A percentile compares a stretch with the other conserved stretches of the same genome.
phyloP scores from a whole-genome alignment of 2,888 invertebrate genomes.

The Notodonta ziczac region DNA sequence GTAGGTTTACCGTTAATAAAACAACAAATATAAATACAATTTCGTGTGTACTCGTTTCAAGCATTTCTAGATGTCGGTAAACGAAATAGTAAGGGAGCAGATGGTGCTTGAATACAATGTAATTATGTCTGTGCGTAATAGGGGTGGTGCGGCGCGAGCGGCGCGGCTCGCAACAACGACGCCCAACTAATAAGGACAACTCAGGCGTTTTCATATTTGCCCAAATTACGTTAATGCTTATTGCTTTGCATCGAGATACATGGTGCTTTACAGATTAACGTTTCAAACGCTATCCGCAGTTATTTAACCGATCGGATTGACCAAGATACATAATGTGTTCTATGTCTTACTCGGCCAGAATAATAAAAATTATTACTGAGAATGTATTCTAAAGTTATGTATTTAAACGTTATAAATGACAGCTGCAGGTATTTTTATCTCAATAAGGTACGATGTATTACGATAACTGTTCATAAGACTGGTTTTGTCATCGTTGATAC shows the following conservation, averaged over 20 bases:
- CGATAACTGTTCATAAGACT: not conserved
- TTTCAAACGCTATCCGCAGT: conserved; percentile 17
- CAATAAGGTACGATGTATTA: not conserved
- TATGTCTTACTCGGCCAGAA: too few species aligned
- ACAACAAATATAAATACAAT: too few species aligned
- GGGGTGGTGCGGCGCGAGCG: conserved; percentile 42
- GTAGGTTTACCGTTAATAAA: too few species aligned
- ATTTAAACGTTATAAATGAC: too few species aligned
- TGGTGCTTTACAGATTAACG: conserved; percentile 51
- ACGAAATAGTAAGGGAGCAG: conserved; percentile 41
- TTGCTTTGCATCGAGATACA: conserved; percentile 56
- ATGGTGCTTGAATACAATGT: conserved; percentile 58
- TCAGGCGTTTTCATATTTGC: conserved; percentile 75
- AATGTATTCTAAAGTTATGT: too few species aligned
- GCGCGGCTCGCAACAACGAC: conserved; percentile 53
- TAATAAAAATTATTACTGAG: too few species aligned
- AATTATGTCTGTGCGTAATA: conserved; percentile 61
- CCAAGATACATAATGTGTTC: too few species aligned
- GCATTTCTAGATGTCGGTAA: conserved; percentile 33
- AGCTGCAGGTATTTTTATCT: not conserved
- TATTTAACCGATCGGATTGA: too few species aligned
- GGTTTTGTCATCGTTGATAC: not conserved
- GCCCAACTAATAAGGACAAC: conserved; percentile 70
- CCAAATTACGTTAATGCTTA: conserved; percentile 76
- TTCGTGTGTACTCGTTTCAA: too few species aligned